A percentile compares a stretch with the other conserved stretches of the same genome.
Evolutionary conservation across 2,888 invertebrate species (phyloP).

Genomic region (Coelopa pilipes): DNA sequence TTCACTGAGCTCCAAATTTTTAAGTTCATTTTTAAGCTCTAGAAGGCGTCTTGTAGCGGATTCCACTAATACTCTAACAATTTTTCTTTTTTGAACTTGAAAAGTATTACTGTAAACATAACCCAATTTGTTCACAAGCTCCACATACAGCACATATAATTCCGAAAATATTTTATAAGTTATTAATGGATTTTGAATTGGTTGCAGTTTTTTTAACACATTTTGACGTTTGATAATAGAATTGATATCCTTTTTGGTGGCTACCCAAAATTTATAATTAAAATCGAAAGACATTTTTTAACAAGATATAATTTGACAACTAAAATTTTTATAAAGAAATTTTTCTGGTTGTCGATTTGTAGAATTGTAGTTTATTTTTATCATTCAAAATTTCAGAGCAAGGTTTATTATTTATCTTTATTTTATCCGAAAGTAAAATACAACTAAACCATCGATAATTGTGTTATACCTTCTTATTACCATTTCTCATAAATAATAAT

Average conservation of each 20-base stretch:
- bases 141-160: constrained; percentile 59
- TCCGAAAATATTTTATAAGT: constrained; percentile 60
- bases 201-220: constrained; percentile 54
- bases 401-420: neutral
- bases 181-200: constrained; percentile 51
- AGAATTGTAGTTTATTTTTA: neutral
- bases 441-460: neutral
- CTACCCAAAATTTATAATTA: constrained; percentile 69
- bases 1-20: constrained; percentile 69
- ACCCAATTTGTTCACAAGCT: constrained; percentile 60
- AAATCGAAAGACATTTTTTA: constrained; percentile 67
- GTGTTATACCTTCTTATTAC: neutral
- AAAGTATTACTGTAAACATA: constrained; percentile 60
- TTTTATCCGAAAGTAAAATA: neutral
- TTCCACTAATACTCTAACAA: constrained; percentile 56
- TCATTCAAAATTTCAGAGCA: neutral
- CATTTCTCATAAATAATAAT: neutral
- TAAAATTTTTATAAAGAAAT: neutral
- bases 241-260: constrained; percentile 65
- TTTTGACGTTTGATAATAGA: constrained; percentile 64
- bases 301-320: neutral
- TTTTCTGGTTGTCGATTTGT: neutral
- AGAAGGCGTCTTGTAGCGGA: constrained; percentile 66
- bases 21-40: constrained; percentile 70
- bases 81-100: constrained; percentile 62